Conservation (phyloP, 2,113 vertebrate genomes). For the Orientallactaga bullata region DNA sequence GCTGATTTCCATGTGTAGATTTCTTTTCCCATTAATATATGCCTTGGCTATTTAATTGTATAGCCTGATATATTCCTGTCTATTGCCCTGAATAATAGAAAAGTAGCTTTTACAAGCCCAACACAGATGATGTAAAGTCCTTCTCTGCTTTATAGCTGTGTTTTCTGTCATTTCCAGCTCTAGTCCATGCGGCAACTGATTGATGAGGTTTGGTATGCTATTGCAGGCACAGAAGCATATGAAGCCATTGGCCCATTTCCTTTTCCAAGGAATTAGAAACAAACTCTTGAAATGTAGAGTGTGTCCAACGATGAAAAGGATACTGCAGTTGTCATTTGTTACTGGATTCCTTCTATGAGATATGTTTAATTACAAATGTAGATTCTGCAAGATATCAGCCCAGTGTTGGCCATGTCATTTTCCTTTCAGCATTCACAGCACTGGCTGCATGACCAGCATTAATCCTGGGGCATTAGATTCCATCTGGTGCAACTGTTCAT, state of each 20-base stretch:
- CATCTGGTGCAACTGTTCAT: constrained; percentile 56
- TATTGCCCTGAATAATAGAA: neutral
- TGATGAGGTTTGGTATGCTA: constrained; percentile 11
- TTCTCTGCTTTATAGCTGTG: constrained; percentile 30
- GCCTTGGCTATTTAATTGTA: constrained; percentile 1
- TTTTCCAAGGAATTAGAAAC: constrained; percentile 43
- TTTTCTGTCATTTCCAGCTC: neutral
- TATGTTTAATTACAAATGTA: constrained; percentile 20
- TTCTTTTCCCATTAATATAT: constrained; percentile 28
- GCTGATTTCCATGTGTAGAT: neutral
- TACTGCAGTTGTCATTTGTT: neutral
- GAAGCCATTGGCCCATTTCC: constrained; percentile 11
- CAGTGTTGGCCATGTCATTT: neutral
- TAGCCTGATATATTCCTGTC: neutral
- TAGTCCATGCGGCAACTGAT: neutral
- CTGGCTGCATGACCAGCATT: constrained; percentile 19
- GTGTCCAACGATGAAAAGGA: neutral
- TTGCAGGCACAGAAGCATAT: neutral
- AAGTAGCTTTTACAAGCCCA: constrained; percentile 9
- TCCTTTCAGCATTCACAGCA: neutral
- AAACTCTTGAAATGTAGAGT: constrained; percentile 46
- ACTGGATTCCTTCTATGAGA: neutral
- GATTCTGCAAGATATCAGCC: neutral
- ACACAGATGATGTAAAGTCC: neutral
- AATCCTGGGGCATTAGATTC: constrained; percentile 44